Conservation (phyloP, 1,140 invertebrate genomes). For the Halesus radiatus region DNA sequence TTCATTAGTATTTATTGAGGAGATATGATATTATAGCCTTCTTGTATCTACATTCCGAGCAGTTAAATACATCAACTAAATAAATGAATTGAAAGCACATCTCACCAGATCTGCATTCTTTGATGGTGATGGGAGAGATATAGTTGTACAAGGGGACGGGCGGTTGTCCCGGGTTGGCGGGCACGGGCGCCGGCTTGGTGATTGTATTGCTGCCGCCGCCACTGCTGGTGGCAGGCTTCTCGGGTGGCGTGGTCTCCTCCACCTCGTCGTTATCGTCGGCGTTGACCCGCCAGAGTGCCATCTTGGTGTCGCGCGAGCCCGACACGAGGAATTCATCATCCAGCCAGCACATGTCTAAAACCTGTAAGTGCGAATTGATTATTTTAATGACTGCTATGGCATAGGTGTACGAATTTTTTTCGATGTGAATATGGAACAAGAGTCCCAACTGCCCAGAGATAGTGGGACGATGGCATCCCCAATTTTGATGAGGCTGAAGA, state of each 20-base stretch:
- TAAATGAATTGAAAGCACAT: conserved; percentile 12
- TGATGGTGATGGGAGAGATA: conserved; percentile 80
- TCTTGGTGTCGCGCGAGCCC: conserved; percentile 90
- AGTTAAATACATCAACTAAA: no score
- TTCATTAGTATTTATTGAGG: no score
- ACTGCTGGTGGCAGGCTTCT: conserved; percentile 37
- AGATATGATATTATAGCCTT: no score
- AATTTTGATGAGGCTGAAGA: no score
- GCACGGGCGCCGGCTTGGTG: neutral
- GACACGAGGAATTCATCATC: conserved; percentile 96
- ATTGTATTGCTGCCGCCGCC: neutral
- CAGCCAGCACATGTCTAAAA: conserved; percentile 95
- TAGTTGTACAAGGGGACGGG: conserved; percentile 70
- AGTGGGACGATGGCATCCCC: no score
- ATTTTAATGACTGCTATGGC: no score
- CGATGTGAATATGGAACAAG: no score
- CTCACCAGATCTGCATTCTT: conserved; percentile 77
- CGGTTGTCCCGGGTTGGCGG: conserved; percentile 25
- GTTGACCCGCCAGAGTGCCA: conserved; percentile 82
- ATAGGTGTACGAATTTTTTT: no score
- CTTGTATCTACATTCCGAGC: no score
- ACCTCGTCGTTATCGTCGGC: conserved; percentile 52
- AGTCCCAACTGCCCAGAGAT: no score
- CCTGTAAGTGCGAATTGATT: conserved; percentile 59
- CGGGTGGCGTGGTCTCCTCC: conserved; percentile 7